These are phyloP conservation scores for Cecropterus lyciades DNA, from an alignment of 1,140 invertebrate species.

Conservation along the genomic window DNA sequence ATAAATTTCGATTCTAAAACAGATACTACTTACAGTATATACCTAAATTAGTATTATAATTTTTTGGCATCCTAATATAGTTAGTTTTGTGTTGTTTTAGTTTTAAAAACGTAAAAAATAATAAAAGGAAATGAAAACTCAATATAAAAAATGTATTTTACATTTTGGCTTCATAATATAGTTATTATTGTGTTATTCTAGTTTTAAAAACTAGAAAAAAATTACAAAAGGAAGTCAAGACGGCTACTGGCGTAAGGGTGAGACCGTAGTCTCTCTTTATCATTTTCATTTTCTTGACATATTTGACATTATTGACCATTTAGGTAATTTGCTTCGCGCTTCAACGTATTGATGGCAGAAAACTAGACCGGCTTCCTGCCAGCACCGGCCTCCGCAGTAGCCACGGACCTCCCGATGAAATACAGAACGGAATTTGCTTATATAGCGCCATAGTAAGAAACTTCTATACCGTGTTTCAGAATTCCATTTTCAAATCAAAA, in stretches of 20 bases:
- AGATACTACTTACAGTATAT: too few species aligned
- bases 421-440: constrained; percentile 24
- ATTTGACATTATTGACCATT: constrained; percentile 66
- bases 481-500: constrained; percentile 24
- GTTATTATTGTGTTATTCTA: too few species aligned
- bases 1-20: too few species aligned
- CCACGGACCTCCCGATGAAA: constrained; percentile 62
- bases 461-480: constrained; percentile 62
- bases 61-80: too few species aligned
- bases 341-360: constrained; percentile 68
- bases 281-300: constrained; percentile 78
- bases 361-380: constrained; percentile 71
- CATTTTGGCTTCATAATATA: too few species aligned
- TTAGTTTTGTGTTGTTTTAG: too few species aligned
- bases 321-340: constrained; percentile 60
- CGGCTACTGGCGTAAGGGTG: constrained; percentile 72
- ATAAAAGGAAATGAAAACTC: too few species aligned
- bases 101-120: too few species aligned
- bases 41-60: too few species aligned
- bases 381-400: constrained; percentile 70
- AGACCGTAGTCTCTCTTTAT: constrained; percentile 71
- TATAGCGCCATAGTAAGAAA: constrained; percentile 49
- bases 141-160: too few species aligned
- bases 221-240: constrained; percentile 68
- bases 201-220: not conserved